These are phyloP conservation scores for Drosophila bifasciata DNA, from an alignment of 1,140 invertebrate species.

Conservation along the genomic window DNA sequence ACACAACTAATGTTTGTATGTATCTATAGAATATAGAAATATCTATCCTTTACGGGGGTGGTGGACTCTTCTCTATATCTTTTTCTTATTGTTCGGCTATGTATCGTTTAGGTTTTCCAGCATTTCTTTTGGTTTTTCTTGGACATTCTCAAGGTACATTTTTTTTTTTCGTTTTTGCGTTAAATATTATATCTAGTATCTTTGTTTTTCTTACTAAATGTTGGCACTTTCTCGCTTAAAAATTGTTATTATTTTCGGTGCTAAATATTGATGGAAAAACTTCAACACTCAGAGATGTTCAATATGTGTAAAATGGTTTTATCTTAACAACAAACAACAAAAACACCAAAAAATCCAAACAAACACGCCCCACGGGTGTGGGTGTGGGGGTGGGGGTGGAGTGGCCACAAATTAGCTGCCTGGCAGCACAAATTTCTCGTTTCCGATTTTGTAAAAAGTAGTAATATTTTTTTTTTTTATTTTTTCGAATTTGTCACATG, in stretches of 20 bases:
- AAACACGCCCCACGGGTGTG: slow-evolving; percentile 3
- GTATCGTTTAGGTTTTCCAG: slow-evolving; percentile 40
- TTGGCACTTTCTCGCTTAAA: slow-evolving; percentile 68
- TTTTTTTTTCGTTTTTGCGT: slow-evolving; percentile 55
- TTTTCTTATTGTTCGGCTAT: slow-evolving; percentile 58
- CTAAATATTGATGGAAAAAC: slow-evolving; percentile 75
- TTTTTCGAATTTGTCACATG: slow-evolving; percentile 40
- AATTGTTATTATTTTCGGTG: slow-evolving; percentile 36
- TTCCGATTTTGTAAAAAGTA: slow-evolving; percentile 27
- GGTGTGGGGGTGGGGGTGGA: not conserved
- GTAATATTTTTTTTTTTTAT: slow-evolving; percentile 25
- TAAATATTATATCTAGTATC: slow-evolving; percentile 28
- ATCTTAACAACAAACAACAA: slow-evolving; percentile 36
- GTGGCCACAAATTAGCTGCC: slow-evolving; percentile 47
- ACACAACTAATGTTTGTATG: slow-evolving; percentile 60
- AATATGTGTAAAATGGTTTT: slow-evolving; percentile 72
- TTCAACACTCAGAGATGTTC: slow-evolving; percentile 77
- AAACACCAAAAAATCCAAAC: slow-evolving; percentile 34
- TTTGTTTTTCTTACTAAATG: slow-evolving; percentile 31
- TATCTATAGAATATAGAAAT: slow-evolving; percentile 50
- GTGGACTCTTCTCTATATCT: slow-evolving; percentile 8
- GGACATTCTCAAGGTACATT: slow-evolving; percentile 69
- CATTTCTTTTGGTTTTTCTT: slow-evolving; percentile 16
- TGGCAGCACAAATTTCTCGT: slow-evolving; percentile 18
- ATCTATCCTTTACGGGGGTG: slow-evolving; percentile 35